These are phyloP conservation scores for Drosophila mulleri DNA, from an alignment of 2,888 invertebrate genomes.

Conservation along the genomic window DNA sequence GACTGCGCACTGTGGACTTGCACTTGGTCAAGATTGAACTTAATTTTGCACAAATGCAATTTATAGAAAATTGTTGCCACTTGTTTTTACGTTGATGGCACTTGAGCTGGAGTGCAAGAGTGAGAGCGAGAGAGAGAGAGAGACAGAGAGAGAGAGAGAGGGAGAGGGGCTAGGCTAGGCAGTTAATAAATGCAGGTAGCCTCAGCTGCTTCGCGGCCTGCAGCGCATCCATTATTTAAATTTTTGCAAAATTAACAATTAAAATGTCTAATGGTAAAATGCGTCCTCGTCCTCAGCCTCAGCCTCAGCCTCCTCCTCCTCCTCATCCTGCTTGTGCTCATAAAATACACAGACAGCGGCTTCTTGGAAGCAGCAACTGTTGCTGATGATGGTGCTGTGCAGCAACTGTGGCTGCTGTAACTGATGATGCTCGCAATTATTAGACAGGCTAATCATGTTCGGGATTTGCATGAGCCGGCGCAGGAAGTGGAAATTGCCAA, in stretches of 20 bases:
- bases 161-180: conserved; percentile 22
- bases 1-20: too few species aligned
- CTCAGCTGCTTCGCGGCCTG: conserved; percentile 46
- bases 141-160: background rate
- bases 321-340: conserved; percentile 23
- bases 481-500: conserved; percentile 72
- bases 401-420: conserved; percentile 16
- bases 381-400: conserved; percentile 20
- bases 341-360: conserved; percentile 45
- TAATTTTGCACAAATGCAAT: conserved; percentile 82
- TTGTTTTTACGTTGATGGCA: conserved; percentile 79
- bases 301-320: background rate
- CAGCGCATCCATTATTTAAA: conserved; percentile 76
- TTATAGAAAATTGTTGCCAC: conserved; percentile 82
- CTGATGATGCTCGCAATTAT: conserved; percentile 64
- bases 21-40: conserved; percentile 73
- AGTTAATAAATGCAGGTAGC: conserved; percentile 77
- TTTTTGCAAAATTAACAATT: conserved; percentile 77
- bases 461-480: conserved; percentile 30
- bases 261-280: conserved; percentile 76
- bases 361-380: conserved; percentile 57
- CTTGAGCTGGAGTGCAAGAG: conserved; percentile 39
- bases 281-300: conserved; percentile 35
- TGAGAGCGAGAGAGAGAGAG: background rate
- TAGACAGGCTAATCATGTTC: conserved; percentile 46